Evolutionary conservation across 1,140 invertebrate genomes (phyloP), one percentile per base, ranked within the genome.

Genomic region (Adoxophyes honmai): DNA sequence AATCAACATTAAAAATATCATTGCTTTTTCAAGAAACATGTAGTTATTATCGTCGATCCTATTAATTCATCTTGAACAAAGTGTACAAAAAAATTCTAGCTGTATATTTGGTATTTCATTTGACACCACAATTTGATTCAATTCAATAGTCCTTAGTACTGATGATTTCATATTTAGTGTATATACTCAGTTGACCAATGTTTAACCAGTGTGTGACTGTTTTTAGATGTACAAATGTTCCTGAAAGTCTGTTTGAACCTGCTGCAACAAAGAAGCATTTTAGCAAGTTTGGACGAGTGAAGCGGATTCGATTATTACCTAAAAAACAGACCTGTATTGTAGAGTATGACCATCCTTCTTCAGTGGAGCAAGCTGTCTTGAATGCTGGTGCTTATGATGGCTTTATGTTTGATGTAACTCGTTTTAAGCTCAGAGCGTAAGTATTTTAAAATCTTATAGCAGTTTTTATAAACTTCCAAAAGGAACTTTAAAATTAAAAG

Each of bases 231-330:
- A 80, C 88, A 7, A 88, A 93, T 66, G 92, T 94, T 18, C 94
- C 94, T 0, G 90, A 92, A 55, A 68, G 85, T 3, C 86, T 95
- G 36, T 90, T 94, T n/a, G 81, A 92, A 63, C 90, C 91, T 66
- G 73, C 79, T 52, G 74, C 90, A 42, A 93, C 92, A 1, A 92
- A 92, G 59, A 88, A 90, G 52, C 92, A 94, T 69, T 95, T 94
- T 57, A 80, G 88, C 6, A 90, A 92, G 56, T 95, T 92, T 76
- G 94, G 94, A 0, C 87, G 79, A 34, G 89, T 93, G 10, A 78
- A 89, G 1, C 91, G 91, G 59, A 92, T 94, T 37, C 89, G 90
- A 13, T 85, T 94, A 51, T 89, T 90, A 11, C 91, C 92, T 0
- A 92, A 90, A 52, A 89, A 89, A 37, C 88, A 90, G 52, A 88